These are phyloP conservation scores for Cinclus cinclus DNA, from an alignment of 2,113 vertebrate genomes.

Conservation along the genomic window DNA sequence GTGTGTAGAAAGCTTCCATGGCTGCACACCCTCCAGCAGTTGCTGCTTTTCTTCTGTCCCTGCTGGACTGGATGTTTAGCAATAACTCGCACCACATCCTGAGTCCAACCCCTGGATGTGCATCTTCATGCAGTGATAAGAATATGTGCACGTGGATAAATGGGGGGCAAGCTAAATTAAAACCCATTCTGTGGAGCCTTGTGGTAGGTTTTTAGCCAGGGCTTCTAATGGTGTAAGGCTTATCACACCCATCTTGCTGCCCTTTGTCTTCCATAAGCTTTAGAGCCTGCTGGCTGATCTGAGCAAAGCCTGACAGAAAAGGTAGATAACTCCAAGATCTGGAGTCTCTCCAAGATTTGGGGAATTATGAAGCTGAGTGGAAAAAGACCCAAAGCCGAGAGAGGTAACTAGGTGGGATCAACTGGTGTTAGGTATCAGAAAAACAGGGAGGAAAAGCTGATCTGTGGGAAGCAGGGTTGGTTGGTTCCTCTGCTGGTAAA, in stretches of 20 bases:
- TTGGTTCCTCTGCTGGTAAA: not conserved
- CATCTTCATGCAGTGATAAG: not conserved
- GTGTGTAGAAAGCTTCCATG: conserved; percentile 23
- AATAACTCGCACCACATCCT: not conserved
- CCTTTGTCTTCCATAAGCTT: conserved; percentile 28
- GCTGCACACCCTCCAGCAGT: not conserved
- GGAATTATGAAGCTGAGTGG: conserved; percentile 4
- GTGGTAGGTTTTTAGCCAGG: not conserved
- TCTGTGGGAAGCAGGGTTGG: not conserved
- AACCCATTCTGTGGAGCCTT: not conserved
- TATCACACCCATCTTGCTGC: not conserved
- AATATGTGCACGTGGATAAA: accelerated
- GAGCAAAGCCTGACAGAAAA: conserved; percentile 20
- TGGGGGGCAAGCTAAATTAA: not conserved
- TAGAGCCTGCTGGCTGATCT: not conserved
- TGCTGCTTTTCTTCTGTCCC: not conserved
- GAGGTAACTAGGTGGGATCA: not conserved
- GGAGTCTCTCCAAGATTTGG: conserved; percentile 1
- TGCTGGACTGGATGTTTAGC: not conserved
- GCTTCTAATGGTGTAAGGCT: not conserved
- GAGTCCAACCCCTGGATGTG: not conserved
- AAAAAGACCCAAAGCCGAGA: not conserved
- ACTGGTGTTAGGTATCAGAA: not conserved
- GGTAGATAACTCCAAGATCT: not conserved
- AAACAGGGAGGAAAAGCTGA: not conserved